Evolutionary conservation across 2,113 vertebrate genomes (phyloP), one percentile per base, ranked within the genome.

Genomic region (Pleuronectes platessa): DNA sequence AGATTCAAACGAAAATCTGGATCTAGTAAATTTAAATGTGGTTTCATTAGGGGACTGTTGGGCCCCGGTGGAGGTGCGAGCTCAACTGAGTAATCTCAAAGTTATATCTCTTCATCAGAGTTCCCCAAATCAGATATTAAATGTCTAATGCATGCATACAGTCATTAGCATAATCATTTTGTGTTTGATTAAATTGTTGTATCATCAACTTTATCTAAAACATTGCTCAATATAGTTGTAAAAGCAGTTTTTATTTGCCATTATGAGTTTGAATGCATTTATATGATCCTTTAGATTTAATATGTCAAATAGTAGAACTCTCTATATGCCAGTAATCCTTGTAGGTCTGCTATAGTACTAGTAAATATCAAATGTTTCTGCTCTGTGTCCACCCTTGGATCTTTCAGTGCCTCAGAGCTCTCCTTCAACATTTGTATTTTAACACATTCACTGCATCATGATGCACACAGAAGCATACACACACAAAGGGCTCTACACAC

Each of bases 401-500:
- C 12, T 61, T 81, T 71, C 12, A 31, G 47, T 31, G 40, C 73
- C 73, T 76, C 58, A 61, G 72, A 89, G 65, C 71, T 61, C 54
- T 67, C 65, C 76, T 51, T 71, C 69, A 83, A 42, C 61, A 55
- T 63, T 49, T 62, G 81, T 56, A 21, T 55, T 61, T 75, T 42
- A 60, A 47, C 27, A 18, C 26, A 77, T 78, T 37, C 47, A 42
- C 37, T 26, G 12, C 24, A 61, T 58, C 24, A 2, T 37, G 15
- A 55, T 42, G 15, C 42, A 31, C 31, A 31, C 31, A 31, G 0
- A 31, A 31, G 31, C 51, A 61, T 2, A 45, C 37, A 86, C 21
- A 68, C 23, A 67, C 40, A 37, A 3, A 21, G 26, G 35, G 31
- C 10, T 21, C 49, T 12, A 55, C n/a, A 55, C 26, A 82, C 23